Percentiles rank a stretch among this genome's conserved stretches.
Conservation (phyloP, 2,797 vertebrate genomes). For the Dendrocincla fuliginosa region DNA sequence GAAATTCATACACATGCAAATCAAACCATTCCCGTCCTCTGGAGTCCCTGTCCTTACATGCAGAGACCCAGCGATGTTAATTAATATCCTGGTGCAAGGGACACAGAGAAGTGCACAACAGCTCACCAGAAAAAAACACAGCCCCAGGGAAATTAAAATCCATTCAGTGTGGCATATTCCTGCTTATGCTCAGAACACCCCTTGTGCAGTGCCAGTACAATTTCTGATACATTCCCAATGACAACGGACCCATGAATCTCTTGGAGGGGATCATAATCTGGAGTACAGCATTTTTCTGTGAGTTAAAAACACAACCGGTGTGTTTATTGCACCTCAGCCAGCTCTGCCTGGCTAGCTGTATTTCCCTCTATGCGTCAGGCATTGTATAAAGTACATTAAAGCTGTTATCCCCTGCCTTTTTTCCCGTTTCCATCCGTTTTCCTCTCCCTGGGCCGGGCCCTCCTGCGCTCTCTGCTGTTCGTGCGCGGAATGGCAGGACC, state of each 20-base stretch:
- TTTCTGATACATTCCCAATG: background rate
- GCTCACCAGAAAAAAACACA: background rate
- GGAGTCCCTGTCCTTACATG: background rate
- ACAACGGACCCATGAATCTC: too few relatives aligned
- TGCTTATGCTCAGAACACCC: background rate
- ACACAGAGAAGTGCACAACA: fast-evolving
- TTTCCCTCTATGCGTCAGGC: background rate
- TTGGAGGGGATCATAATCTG: too few relatives aligned
- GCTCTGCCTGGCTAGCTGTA: fast-evolving
- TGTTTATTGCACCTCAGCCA: background rate
- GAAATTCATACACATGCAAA: background rate
- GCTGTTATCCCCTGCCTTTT: background rate
- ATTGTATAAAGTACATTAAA: background rate
- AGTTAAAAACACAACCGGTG: fast-evolving
- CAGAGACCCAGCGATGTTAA: background rate
- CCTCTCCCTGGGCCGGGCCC: background rate
- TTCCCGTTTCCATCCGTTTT: background rate
- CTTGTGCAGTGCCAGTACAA: too few relatives aligned
- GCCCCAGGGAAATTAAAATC: background rate
- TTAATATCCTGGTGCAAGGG: background rate
- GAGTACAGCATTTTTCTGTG: background rate
- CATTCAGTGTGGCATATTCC: fast-evolving
- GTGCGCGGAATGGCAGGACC: fast-evolving
- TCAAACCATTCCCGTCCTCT: background rate
- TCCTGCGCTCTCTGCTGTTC: background rate